A percentile compares a stretch with the other conserved stretches of the same genome.
phyloP scores from a whole-genome alignment of 2,113 vertebrate genomes.

The Leiothrix lutea region DNA sequence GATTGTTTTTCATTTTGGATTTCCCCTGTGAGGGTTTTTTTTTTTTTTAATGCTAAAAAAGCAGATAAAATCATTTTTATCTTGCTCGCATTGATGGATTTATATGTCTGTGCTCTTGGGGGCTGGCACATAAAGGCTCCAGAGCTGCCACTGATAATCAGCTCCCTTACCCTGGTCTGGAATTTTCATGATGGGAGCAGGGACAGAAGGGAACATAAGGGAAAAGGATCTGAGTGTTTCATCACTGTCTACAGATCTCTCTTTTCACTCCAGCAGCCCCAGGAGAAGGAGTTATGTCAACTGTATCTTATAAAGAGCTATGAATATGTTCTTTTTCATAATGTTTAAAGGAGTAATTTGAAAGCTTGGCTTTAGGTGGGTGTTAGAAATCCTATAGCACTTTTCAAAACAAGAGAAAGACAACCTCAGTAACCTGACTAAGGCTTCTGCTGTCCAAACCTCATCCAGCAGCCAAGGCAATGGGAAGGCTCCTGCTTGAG shows the following conservation, averaged over 20 bases:
- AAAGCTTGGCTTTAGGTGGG: constrained; percentile 41
- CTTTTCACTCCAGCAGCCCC: not conserved
- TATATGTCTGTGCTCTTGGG: not conserved
- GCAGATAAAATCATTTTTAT: constrained; percentile 34
- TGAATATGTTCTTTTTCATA: constrained; percentile 33
- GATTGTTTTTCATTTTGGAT: constrained; percentile 3
- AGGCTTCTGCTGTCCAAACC: constrained; percentile 17
- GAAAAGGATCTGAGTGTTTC: not conserved
- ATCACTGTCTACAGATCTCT: not conserved
- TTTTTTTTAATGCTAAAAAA: not conserved
- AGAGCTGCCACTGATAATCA: constrained; percentile 8
- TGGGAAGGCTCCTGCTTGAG: not conserved
- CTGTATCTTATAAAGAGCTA: constrained; percentile 17
- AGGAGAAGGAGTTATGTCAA: constrained; percentile 43
- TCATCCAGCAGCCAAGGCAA: constrained; percentile 12
- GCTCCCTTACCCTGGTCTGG: not conserved
- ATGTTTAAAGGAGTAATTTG: constrained; percentile 42
- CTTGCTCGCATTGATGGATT: constrained; percentile 2
- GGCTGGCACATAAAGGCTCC: not conserved
- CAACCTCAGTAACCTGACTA: constrained; percentile 48
- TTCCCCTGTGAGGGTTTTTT: not conserved
- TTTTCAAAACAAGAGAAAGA: constrained; percentile 55
- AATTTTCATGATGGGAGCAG: not conserved
- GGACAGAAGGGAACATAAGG: not conserved
- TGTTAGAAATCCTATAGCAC: constrained; percentile 57